A percentile compares a stretch with the other conserved stretches of the same genome.
Evolutionary conservation across 2,888 invertebrate genomes (phyloP).

Genomic region (Drosophila neotestacea): DNA sequence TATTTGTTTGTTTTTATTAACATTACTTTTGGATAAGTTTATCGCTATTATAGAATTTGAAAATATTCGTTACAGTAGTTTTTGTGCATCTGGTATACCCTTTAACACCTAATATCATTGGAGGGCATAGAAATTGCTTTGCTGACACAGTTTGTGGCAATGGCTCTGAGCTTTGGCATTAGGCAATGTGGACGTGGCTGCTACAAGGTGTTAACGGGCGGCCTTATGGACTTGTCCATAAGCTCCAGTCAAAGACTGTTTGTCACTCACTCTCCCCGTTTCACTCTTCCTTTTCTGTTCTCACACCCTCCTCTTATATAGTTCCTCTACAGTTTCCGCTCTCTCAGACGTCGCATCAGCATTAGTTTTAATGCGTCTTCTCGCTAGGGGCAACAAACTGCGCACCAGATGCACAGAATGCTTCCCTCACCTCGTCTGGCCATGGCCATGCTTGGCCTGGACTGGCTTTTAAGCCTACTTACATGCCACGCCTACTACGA

Average conservation of each 20-base stretch:
- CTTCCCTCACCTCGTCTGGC: background rate
- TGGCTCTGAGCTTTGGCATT: slow-evolving; percentile 81
- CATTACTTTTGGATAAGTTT: background rate
- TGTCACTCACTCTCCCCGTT: slow-evolving; percentile 44
- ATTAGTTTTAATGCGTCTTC: slow-evolving; percentile 78
- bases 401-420: slow-evolving; percentile 38
- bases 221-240: slow-evolving; percentile 80
- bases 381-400: slow-evolving; percentile 72
- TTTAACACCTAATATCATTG: background rate
- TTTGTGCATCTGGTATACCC: background rate
- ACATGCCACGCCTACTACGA: slow-evolving; percentile 36
- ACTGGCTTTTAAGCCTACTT: slow-evolving; percentile 26
- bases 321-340: slow-evolving; percentile 18
- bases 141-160: slow-evolving; percentile 80
- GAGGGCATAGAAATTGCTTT: slow-evolving; percentile 73
- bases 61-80: background rate
- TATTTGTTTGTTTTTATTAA: no score
- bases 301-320: background rate
- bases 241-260: slow-evolving; percentile 76
- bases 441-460: no score
- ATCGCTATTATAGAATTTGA: background rate
- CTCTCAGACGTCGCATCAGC: slow-evolving; percentile 73
- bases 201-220: slow-evolving; percentile 80
- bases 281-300: background rate
- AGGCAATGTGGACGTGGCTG: slow-evolving; percentile 78